Base-by-base conservation (phyloP, 2,797 vertebrate genomes). In the Malurus splendens region DNA sequence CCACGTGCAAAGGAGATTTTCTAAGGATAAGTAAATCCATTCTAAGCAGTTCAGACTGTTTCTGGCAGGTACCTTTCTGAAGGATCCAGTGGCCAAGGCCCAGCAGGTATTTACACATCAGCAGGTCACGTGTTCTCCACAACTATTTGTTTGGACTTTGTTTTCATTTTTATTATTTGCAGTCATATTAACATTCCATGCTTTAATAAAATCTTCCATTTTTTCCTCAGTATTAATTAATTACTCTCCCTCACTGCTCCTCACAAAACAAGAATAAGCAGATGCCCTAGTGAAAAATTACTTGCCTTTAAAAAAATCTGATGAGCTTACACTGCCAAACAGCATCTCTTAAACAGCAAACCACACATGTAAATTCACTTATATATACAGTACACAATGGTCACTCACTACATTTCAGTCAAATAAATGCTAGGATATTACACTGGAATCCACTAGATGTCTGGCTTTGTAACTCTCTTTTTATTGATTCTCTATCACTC, bases 51-150 rank as follows among this genome's bases (percentile, higher is more conserved):
- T 75, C 30, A 66, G 33, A 42, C 22, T 47, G n/a, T 45, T 60
- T 25, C 59, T 84, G 52, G 13, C 59, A 73, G 36, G 62, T 70
- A 57, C 33, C 17, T 55, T 39, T 78, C 51, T 20, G 17, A 48
- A 68, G 32, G 41, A 62, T 24, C 39, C 64, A 24, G 3, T 0
- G 2, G 50, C 32, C 38, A 62, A 59, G 41, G 22, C 41, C 5
- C 62, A 65, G 36, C 8, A 87, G 18, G 23, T 28, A 23, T 6
- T 71, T 41, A 60, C 0, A 7, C 10, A 32, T 3, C 3, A 72
- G 25, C 13, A 83, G 20, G 44, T 33, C 10, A 19, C 0, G 0
- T 48, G 10, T 10, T 62, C 33, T 41, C 39, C 10, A 27, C 7
- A 50, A 2, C 7, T 32, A 23, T 41, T 61, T 39, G 8, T 36